A percentile compares a stretch with the other conserved stretches of the same genome.
Conservation (phyloP, 2,888 invertebrate genomes). For the Apantesis nais region DNA sequence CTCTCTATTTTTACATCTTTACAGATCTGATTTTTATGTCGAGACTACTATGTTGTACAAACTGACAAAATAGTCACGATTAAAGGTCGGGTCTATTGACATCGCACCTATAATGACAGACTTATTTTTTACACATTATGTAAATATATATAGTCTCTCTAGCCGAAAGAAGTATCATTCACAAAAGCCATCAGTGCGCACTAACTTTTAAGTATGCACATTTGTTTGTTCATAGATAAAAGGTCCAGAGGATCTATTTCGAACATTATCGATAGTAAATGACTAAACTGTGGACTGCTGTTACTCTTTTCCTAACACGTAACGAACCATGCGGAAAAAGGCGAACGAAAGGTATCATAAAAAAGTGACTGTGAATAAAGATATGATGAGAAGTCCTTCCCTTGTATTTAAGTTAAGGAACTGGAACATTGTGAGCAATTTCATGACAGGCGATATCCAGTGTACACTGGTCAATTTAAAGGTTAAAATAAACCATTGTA, state of each 20-base stretch:
- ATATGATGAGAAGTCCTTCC: neutral
- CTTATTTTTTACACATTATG: neutral
- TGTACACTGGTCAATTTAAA: neutral
- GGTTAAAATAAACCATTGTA: neutral
- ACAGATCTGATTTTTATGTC: no score
- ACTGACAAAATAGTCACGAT: no score
- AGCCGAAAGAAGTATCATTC: no score
- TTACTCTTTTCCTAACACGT: neutral
- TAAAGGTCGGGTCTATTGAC: no score
- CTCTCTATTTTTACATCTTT: no score
- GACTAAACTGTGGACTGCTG: neutral
- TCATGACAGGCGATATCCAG: neutral
- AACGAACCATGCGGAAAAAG: neutral
- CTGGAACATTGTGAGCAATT: neutral
- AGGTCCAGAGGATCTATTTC: neutral
- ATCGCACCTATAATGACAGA: neutral
- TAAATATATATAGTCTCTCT: no score
- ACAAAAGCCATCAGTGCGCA: neutral
- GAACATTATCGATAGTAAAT: slow-evolving; percentile 9
- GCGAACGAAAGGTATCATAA: neutral
- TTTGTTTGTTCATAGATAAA: slow-evolving; percentile 9
- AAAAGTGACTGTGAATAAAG: slow-evolving; percentile 6
- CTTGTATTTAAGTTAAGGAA: neutral
- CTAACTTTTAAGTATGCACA: neutral
- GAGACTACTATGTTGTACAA: neutral